These are phyloP conservation scores for Geothlypis trichas DNA, from an alignment of 2,113 vertebrate genomes.

Conservation along the genomic window DNA sequence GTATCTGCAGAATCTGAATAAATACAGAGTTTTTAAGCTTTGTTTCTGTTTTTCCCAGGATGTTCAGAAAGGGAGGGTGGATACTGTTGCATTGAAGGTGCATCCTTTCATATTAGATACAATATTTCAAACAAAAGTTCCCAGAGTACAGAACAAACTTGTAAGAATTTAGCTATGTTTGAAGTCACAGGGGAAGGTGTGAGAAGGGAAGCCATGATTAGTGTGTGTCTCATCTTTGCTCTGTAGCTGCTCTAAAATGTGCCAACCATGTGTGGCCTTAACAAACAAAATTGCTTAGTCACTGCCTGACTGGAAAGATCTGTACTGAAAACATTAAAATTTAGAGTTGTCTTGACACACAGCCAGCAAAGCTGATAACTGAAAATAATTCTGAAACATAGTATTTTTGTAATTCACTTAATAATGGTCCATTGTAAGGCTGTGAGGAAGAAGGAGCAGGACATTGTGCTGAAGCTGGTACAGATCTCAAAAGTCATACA, in stretches of 20 bases:
- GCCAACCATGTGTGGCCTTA: not conserved
- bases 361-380: not conserved
- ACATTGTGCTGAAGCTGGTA: not conserved
- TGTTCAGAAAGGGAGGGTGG: not conserved
- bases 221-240: accelerated
- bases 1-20: not conserved
- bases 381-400: not conserved
- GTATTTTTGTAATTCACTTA: not conserved
- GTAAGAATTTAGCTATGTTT: not conserved
- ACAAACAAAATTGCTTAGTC: not conserved
- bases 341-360: not conserved
- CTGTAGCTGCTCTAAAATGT: not conserved
- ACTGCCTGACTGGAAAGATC: not conserved
- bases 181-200: not conserved
- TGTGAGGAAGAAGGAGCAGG: not conserved
- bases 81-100: not conserved
- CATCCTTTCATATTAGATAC: not conserved
- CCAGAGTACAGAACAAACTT: not conserved
- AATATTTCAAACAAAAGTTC: not conserved
- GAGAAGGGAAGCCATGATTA: not conserved
- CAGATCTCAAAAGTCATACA: not conserved
- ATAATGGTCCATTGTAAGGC: not conserved
- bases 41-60: not conserved
- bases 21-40: not conserved
- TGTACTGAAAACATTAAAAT: not conserved